These are phyloP conservation scores for Ectemnius cavifrons DNA, from an alignment of 2,888 invertebrate genomes.

Conservation along the genomic window DNA sequence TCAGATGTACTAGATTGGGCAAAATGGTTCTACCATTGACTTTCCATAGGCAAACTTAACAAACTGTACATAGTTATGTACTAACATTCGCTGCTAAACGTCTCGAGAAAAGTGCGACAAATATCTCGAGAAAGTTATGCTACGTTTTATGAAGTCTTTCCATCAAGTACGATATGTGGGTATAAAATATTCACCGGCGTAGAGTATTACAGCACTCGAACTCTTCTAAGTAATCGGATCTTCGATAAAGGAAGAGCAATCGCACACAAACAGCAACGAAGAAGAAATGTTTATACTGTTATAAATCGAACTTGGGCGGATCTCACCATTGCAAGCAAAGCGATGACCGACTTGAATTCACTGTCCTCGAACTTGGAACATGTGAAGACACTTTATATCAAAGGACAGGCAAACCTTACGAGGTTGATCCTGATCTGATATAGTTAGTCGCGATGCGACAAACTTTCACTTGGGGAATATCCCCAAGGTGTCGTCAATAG, in stretches of 20 bases:
- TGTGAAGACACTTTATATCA: not conserved
- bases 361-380: too few species aligned
- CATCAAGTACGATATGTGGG: conserved; percentile 23
- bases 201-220: too few species aligned
- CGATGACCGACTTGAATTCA: not conserved
- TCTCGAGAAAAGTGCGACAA: too few species aligned
- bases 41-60: too few species aligned
- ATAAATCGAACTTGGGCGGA: not conserved
- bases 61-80: too few species aligned
- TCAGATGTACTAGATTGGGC: too few species aligned
- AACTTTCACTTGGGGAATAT: not conserved
- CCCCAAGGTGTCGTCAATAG: not conserved
- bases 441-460: conserved; percentile 19
- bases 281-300: not conserved
- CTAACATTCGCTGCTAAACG: too few species aligned
- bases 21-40: too few species aligned
- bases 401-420: conserved; percentile 9
- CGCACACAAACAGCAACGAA: not conserved
- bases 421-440: conserved; percentile 17
- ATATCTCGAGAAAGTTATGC: not conserved
- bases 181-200: conserved; percentile 29
- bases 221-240: too few species aligned
- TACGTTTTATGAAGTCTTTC: conserved; percentile 14
- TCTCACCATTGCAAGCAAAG: conserved; percentile 3
- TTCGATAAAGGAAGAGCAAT: not conserved